phyloP scores from a whole-genome alignment of 2,888 invertebrate species.

The Lamellibrachia satsuma region DNA sequence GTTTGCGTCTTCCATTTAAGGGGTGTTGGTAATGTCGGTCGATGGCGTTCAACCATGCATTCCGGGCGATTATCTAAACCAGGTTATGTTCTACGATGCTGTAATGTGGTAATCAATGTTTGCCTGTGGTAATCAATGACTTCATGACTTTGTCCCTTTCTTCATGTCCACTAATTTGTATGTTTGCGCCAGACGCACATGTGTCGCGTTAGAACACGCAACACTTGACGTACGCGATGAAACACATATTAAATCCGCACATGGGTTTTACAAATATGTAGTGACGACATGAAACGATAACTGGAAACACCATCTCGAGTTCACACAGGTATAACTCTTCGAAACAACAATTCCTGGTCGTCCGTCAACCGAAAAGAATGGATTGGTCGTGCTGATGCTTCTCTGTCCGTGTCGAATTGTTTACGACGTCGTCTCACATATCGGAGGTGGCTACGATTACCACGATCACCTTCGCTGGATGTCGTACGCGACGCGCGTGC shows the following conservation, averaged over 20 bases:
- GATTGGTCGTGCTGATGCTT: background rate
- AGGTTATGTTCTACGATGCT: too few relatives aligned
- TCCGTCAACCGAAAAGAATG: background rate
- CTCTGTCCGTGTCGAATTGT: background rate
- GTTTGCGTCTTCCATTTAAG: background rate
- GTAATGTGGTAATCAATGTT: too few relatives aligned
- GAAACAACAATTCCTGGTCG: background rate
- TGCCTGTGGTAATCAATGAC: background rate
- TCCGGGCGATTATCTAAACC: background rate
- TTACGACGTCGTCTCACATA: background rate
- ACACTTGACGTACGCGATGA: background rate
- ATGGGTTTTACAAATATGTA: background rate
- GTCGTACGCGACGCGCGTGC: background rate
- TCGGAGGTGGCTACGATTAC: background rate
- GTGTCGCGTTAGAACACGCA: background rate
- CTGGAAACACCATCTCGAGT: background rate
- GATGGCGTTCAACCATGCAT: background rate
- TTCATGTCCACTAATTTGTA: background rate
- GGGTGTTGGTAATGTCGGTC: background rate
- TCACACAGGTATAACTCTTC: background rate
- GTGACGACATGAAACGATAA: background rate
- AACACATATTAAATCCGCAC: background rate
- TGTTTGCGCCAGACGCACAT: background rate
- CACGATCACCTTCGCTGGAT: background rate
- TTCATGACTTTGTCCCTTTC: background rate